Conservation (phyloP, 2,888 invertebrate genomes). For the Phymatocera aterrima region DNA sequence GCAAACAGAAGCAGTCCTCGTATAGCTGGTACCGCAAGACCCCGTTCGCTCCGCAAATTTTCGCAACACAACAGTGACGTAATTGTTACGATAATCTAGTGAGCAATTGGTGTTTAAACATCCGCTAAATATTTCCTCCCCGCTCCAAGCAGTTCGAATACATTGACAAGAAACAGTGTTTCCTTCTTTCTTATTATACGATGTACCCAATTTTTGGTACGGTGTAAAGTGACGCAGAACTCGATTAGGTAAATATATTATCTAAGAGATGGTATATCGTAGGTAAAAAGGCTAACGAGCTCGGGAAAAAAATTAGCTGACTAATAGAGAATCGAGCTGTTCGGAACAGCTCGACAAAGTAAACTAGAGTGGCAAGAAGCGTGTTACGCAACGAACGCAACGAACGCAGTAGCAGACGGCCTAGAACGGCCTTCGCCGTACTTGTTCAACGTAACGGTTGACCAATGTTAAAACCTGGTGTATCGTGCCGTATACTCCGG, state of each 20-base stretch:
- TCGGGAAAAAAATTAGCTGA: background rate
- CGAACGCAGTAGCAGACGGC: conserved; percentile 58
- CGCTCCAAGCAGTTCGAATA: conserved; percentile 4
- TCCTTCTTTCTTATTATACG: background rate
- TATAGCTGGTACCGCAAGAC: conserved; percentile 1
- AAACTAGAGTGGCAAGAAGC: conserved; percentile 50
- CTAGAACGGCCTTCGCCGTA: conserved; percentile 66
- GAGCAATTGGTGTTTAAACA: conserved; percentile 41
- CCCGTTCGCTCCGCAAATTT: conserved; percentile 27
- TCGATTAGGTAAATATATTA: background rate
- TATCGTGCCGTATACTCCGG: conserved; percentile 15
- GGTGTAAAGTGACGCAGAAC: background rate
- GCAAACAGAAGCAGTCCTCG: conserved; percentile 19
- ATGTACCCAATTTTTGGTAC: background rate
- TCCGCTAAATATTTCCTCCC: conserved; percentile 33
- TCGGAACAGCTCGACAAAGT: conserved; percentile 56
- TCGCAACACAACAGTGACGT: conserved; percentile 27
- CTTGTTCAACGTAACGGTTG: conserved; percentile 56
- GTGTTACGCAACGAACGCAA: conserved; percentile 40
- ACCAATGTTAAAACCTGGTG: conserved; percentile 56
- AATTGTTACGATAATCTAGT: conserved; percentile 42
- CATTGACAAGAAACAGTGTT: conserved; percentile 32
- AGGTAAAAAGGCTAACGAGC: background rate
- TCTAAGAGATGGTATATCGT: background rate
- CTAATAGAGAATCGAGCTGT: conserved; percentile 44